Evolutionary conservation across 2,888 invertebrate genomes (phyloP).

Genomic region (Lumbricus terrestris): DNA sequence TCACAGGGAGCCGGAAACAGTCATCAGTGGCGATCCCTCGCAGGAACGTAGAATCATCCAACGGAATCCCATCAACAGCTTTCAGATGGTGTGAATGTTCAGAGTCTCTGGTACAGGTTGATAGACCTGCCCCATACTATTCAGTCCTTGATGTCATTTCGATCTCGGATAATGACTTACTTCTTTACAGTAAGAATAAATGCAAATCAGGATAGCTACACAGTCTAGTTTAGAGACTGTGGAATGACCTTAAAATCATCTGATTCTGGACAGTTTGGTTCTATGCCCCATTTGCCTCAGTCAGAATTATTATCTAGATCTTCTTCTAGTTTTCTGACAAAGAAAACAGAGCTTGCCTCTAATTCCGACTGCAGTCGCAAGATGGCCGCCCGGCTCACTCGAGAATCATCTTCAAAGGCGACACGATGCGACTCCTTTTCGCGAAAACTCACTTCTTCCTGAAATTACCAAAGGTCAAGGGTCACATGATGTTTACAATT

Average conservation of each 20-base stretch:
- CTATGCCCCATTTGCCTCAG: neutral
- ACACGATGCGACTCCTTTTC: neutral
- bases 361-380: neutral
- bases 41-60: too few species aligned
- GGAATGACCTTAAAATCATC: neutral
- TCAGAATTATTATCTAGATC: neutral
- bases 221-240: neutral
- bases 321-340: neutral
- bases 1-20: too few species aligned
- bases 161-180: neutral
- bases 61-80: too few species aligned
- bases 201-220: neutral
- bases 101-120: too few species aligned
- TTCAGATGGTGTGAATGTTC: too few species aligned
- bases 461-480: neutral
- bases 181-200: neutral
- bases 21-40: too few species aligned
- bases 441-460: neutral
- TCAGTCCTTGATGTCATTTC: neutral
- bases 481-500: too few species aligned
- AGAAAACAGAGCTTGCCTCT: neutral
- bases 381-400: neutral
- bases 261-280: neutral
- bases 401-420: neutral
- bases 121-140: neutral